phyloP scores from a whole-genome alignment of 2,113 vertebrate genomes.

The Maylandia zebra region DNA sequence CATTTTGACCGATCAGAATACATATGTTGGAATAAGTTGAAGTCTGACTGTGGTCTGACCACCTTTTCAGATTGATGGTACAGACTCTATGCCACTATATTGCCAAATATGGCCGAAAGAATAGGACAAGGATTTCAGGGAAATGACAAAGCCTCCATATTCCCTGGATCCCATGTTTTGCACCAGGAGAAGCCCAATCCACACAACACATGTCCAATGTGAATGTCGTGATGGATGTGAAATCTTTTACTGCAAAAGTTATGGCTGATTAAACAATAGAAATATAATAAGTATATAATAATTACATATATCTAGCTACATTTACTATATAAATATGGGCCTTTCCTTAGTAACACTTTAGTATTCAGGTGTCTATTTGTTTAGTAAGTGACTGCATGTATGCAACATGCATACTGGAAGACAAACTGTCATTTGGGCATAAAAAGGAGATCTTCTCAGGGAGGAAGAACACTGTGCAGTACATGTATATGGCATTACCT shows the following conservation, averaged over 20 bases:
- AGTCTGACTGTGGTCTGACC: neutral
- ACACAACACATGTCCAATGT: neutral
- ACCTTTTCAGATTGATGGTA: neutral
- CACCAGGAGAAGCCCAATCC: neutral
- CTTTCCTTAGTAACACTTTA: neutral
- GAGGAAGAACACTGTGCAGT: neutral
- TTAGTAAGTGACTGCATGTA: neutral
- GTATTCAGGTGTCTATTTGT: neutral
- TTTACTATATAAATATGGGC: neutral
- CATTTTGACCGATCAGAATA: neutral
- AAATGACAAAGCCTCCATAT: neutral
- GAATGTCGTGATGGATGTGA: neutral
- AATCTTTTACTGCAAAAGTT: neutral
- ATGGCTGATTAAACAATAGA: neutral
- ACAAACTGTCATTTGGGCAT: neutral
- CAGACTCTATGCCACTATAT: neutral
- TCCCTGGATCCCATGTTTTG: neutral
- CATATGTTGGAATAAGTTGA: neutral
- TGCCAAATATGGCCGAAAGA: neutral
- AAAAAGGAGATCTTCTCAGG: neutral
- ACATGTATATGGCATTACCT: neutral
- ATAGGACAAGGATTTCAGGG: neutral
- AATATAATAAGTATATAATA: neutral
- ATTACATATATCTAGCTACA: neutral
- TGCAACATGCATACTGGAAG: neutral